Conservation (phyloP, 2,888 invertebrate genomes). For the Caenorhabditis sp. region DNA sequence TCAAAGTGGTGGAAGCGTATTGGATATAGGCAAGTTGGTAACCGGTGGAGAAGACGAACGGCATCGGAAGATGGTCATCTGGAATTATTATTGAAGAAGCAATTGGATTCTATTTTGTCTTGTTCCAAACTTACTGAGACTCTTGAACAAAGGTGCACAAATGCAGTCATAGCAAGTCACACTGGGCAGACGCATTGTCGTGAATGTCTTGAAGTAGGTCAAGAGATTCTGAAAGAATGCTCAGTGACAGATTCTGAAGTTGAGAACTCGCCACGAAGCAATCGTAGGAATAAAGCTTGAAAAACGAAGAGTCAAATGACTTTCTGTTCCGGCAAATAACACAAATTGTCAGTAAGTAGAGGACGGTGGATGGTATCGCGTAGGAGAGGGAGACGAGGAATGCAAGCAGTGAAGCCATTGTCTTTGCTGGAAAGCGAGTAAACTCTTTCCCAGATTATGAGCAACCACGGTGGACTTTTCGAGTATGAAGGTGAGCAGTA, state of each 20-base stretch:
- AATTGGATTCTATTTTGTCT: too few relatives aligned
- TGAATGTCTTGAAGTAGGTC: conserved; percentile 22
- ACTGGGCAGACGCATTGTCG: conserved; percentile 27
- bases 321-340: not conserved
- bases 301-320: conserved; percentile 21
- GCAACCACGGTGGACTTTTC: too few relatives aligned
- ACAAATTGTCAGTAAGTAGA: conserved; percentile 17
- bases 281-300: conserved; percentile 19
- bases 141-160: not conserved
- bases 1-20: conserved; percentile 31
- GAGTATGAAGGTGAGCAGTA: too few relatives aligned
- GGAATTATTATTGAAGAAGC: not conserved
- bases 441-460: too few relatives aligned
- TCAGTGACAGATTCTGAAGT: not conserved
- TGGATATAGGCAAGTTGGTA: conserved; percentile 38
- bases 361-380: conserved; percentile 13
- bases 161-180: conserved; percentile 27
- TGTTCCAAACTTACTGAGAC: not conserved
- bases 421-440: not conserved
- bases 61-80: conserved; percentile 38
- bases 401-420: conserved; percentile 1
- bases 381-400: conserved; percentile 22
- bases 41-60: conserved; percentile 26
- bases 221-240: conserved; percentile 14
- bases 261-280: conserved; percentile 14